Evolutionary conservation across 2,888 invertebrate species (phyloP).

Genomic region (Neoascia interrupta): DNA sequence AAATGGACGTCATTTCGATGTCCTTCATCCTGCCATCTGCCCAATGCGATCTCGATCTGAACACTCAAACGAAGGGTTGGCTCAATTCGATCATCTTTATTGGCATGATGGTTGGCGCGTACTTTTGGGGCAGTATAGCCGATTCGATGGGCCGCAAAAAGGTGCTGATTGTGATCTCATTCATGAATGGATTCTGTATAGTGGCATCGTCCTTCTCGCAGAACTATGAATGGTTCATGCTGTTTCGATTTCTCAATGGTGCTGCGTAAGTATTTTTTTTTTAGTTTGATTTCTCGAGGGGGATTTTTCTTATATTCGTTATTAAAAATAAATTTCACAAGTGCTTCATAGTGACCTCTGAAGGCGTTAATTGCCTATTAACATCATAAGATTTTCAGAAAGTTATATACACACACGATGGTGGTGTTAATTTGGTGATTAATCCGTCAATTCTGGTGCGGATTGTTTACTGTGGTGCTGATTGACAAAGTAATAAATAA

Average conservation of each 20-base stretch:
- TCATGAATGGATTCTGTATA: slow-evolving; percentile 94
- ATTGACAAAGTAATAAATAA: slow-evolving; percentile 6
- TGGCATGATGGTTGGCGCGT: slow-evolving; percentile 97
- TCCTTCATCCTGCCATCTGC: slow-evolving; percentile 96
- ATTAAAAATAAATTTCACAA: slow-evolving; percentile 22
- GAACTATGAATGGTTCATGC: slow-evolving; percentile 92
- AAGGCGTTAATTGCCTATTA: slow-evolving; percentile 55
- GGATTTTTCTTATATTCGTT: slow-evolving; percentile 23
- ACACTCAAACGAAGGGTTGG: slow-evolving; percentile 91
- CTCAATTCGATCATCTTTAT: slow-evolving; percentile 90
- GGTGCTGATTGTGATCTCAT: slow-evolving; percentile 92
- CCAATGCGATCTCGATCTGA: slow-evolving; percentile 93
- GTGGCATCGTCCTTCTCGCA: slow-evolving; percentile 95
- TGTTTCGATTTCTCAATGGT: slow-evolving; percentile 94
- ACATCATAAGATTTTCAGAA: slow-evolving; percentile 47
- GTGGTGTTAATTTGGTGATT: slow-evolving; percentile 63
- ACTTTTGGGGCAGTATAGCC: slow-evolving; percentile 94
- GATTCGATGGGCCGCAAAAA: slow-evolving; percentile 93
- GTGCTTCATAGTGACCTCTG: slow-evolving; percentile 41
- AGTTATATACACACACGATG: slow-evolving; percentile 17
- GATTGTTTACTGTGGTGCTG: neutral
- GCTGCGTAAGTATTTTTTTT: slow-evolving; percentile 89
- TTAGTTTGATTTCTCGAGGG: neutral
- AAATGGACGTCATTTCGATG: slow-evolving; percentile 97
- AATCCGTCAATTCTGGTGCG: slow-evolving; percentile 27